Base-by-base conservation (phyloP, 2,113 vertebrate genomes). In the Periophthalmodon schlosseri region DNA sequence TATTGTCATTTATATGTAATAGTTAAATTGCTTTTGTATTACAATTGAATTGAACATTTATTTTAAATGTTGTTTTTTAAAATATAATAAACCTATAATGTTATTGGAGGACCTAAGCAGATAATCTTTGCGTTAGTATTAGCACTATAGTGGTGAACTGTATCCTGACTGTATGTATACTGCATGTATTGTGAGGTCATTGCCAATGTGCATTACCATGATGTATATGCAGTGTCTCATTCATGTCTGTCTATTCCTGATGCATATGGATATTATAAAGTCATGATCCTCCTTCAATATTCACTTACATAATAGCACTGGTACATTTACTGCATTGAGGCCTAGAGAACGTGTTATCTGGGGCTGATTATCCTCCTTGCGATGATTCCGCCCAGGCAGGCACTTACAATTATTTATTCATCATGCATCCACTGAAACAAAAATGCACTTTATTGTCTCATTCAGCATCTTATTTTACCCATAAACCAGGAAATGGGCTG, bases 361-460 rank as follows among this genome's bases (percentile, higher is more conserved):
- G 57, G 78, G 71, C 83, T 92, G 92, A 95, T 95, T 94, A 94
- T 90, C 79, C 83, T 86, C 81, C 77, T 83, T 85, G 84, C 85
- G 86, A 90, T 91, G 88, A 87, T 86, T 87, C 88, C 82, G 85
- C 81, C 83, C 2, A 80, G 86, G 78, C 84, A 89, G 90, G 93
- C 95, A 95, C 95, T 95, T 95, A 94, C 75, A 94, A 96, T 97
- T 91, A 96, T 91, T 95, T 95, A 96, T 97, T 97, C 94, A 97
- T 96, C 91, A 94, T 93, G 89, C 91, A 89, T 90, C 93, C 86
- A 87, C 93, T 92, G 91, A 89, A 95, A 95, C 94, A 96, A 93
- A 94, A 96, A 96, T 96, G 96, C 94, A 94, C 94, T 94, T 95
- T 95, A 96, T 97, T 95, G 93, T 96, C 93, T 95, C 94, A 91